Evolutionary conservation across 2,888 invertebrate genomes (phyloP), one percentile per base, ranked within the genome.

Genomic region (Temnothorax ravouxi): DNA sequence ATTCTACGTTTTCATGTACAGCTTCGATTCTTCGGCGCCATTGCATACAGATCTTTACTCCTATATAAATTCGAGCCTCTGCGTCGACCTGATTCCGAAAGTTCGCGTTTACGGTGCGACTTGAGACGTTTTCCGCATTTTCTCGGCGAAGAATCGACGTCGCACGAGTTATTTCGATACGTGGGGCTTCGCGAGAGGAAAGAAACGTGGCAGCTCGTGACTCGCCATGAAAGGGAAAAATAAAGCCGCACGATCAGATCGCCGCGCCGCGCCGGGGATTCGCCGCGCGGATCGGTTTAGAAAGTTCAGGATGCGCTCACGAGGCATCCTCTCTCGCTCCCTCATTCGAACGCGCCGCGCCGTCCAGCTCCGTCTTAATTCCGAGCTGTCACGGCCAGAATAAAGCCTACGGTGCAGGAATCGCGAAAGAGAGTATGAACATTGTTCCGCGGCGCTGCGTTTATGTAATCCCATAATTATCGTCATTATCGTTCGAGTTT

Each of bases 291-390:
- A 84, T 80, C 84, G 84, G 86, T 89, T 91, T 91, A 91, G 91
- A 91, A 91, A 91, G 90, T 91, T 80, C 77, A 84, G 82, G 85
- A 85, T 77, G 84, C 84, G 82, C 82, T 85, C 72, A n/a, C 47
- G 75, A 72, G 50, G 66, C 83, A 50, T 44, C 64, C 47, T 44
- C 44, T 76, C 44, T 76, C 77, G 47, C 47, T 18, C 69, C 41
- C 15, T 13, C 69, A 44, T 47, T 82, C 66, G 29, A 81, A 74
- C 67, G 56, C 79, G 69, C 34, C 34, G 34, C 34, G 34, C 47
- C 56, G 69, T 79, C 47, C 56, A 29, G 21, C 61, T 66, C 64
- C 21, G 54, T 75, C 75, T 75, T 66, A 82, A 82, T 82, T 61
- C 59, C 71, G 71, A 34, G 59, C 71, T 79, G 79, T 79, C 79